Evolutionary conservation across 2,113 vertebrate species (phyloP).

Genomic region (Vulpes lagopus): DNA sequence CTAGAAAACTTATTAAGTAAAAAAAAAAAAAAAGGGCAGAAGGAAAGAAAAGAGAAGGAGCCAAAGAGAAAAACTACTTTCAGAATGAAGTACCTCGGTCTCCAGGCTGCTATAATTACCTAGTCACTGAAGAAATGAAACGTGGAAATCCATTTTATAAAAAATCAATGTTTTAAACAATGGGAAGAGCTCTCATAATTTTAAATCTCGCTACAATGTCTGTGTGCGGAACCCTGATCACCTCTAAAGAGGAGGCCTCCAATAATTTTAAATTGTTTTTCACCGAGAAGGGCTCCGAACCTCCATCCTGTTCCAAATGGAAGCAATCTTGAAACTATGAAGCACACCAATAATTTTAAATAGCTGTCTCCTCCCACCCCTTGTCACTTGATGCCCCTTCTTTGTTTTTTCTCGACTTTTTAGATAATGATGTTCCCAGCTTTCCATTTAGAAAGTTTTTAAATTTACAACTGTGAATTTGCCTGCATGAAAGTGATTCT

Average conservation of each 20-base stretch:
- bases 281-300: constrained; percentile 67
- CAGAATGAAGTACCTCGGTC: constrained; percentile 76
- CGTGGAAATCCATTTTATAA: constrained; percentile 86
- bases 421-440: neutral
- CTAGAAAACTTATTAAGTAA: constrained; percentile 82
- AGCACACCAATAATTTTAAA: constrained; percentile 75
- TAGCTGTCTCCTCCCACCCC: neutral
- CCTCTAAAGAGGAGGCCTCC: constrained; percentile 82
- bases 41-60: constrained; percentile 40
- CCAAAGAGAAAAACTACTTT: constrained; percentile 65
- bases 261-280: constrained; percentile 85
- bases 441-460: constrained; percentile 35
- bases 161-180: constrained; percentile 90
- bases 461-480: neutral
- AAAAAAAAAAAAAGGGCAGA: neutral
- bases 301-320: constrained; percentile 77
- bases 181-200: constrained; percentile 86
- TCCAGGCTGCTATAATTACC: constrained; percentile 84
- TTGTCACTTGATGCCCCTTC: neutral
- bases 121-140: constrained; percentile 87
- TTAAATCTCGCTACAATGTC: constrained; percentile 81
- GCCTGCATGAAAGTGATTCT: neutral
- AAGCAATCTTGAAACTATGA: constrained; percentile 80
- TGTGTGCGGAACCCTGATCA: constrained; percentile 79
- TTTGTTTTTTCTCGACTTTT: constrained; percentile 49